A percentile compares a stretch with the other conserved stretches of the same genome.
Evolutionary conservation across 1,140 invertebrate genomes (phyloP).

Genomic region (Drosophila ficusphila): DNA sequence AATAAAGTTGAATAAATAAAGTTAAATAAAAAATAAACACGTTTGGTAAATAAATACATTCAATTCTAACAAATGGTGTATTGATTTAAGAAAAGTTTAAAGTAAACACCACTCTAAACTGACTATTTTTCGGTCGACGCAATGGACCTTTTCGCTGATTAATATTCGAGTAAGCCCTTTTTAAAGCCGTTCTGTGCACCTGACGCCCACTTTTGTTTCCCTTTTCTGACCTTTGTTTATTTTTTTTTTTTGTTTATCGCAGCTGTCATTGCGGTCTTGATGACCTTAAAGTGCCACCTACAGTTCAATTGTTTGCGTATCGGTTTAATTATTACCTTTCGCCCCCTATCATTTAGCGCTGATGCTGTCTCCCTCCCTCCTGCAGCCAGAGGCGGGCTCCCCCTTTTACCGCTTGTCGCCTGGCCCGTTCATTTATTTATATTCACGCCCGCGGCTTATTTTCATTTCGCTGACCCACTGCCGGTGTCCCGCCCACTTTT

Average conservation of each 20-base stretch:
- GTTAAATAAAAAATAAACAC: too few relatives aligned
- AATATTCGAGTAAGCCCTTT: constrained; percentile 4
- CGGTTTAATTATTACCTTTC: constrained; percentile 74
- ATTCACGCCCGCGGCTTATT: constrained; percentile 78
- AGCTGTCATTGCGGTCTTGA: constrained; percentile 46
- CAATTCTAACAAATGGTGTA: too few relatives aligned
- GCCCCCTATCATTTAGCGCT: constrained; percentile 25
- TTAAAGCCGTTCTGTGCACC: constrained; percentile 24
- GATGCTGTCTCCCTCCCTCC: background rate
- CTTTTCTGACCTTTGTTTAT: constrained; percentile 2
- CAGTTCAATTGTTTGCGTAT: constrained; percentile 78
- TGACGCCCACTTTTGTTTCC: background rate
- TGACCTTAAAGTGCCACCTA: constrained; percentile 64
- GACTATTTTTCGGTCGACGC: background rate
- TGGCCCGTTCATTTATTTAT: constrained; percentile 72
- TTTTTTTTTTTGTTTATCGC: constrained; percentile 19
- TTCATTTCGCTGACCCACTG: constrained; percentile 72
- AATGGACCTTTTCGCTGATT: background rate
- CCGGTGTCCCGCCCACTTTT: constrained; percentile 14
- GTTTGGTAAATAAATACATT: too few relatives aligned
- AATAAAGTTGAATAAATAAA: too few relatives aligned
- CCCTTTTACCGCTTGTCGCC: constrained; percentile 23
- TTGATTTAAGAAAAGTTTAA: too few relatives aligned
- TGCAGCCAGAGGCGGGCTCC: background rate
- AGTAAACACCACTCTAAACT: background rate